phyloP scores from a whole-genome alignment of 2,888 invertebrate genomes.

The Stenodema calcarata region DNA sequence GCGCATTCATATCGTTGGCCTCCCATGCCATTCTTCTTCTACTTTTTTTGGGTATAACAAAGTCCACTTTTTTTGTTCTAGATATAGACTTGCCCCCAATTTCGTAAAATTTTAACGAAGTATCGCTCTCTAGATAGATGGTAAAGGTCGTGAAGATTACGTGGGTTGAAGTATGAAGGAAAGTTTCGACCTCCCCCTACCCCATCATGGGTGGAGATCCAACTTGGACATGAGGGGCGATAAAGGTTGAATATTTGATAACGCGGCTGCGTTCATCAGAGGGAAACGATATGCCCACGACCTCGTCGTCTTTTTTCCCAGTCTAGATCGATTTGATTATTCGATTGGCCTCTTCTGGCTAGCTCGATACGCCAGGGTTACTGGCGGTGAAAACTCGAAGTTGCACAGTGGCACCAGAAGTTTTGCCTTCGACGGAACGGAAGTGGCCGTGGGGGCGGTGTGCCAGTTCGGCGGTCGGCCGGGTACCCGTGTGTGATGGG shows the following conservation, averaged over 20 bases:
- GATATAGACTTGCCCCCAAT: not conserved
- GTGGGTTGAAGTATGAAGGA: not conserved
- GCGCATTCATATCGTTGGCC: not conserved
- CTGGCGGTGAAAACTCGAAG: not conserved
- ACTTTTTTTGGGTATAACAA: not conserved
- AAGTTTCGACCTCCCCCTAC: not conserved
- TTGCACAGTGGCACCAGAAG: not conserved
- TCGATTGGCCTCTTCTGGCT: conserved; percentile 24
- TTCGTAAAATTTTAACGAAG: not conserved
- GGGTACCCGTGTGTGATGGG: conserved; percentile 31
- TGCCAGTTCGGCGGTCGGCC: conserved; percentile 20
- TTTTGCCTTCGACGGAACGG: not conserved
- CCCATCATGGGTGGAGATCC: not conserved
- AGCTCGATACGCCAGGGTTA: conserved; percentile 11
- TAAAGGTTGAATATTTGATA: conserved; percentile 20
- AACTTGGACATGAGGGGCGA: not conserved
- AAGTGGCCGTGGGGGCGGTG: not conserved
- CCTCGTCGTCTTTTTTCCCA: not conserved
- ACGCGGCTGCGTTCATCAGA: not conserved
- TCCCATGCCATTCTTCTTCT: not conserved
- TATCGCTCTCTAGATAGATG: not conserved
- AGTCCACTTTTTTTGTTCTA: not conserved
- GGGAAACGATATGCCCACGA: conserved; percentile 18
- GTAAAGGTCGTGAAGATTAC: not conserved
- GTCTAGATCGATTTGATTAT: conserved; percentile 39